Conservation (phyloP, 2,113 vertebrate genomes). For the Hyperopisus bebe region DNA sequence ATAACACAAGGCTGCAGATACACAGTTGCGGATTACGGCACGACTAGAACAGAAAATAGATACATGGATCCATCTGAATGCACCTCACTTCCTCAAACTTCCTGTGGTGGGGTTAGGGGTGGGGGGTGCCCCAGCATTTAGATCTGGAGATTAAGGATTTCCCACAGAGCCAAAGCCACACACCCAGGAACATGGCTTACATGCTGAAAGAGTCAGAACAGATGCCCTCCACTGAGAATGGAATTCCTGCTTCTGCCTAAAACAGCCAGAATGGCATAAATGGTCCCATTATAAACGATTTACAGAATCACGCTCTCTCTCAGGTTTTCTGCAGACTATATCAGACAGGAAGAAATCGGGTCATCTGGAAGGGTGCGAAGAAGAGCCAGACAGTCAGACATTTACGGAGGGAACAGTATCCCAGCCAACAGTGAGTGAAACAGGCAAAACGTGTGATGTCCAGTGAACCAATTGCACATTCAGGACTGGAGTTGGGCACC, state of each 20-base stretch:
- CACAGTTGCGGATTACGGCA: not conserved
- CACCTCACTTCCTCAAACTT: not conserved
- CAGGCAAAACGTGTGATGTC: not conserved
- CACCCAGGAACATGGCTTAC: not conserved
- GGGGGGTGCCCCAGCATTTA: not conserved
- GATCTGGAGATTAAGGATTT: not conserved
- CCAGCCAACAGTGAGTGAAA: not conserved
- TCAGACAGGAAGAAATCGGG: not conserved
- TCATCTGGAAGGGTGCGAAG: not conserved
- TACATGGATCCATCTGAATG: not conserved
- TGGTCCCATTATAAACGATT: not conserved
- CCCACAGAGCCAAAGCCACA: not conserved
- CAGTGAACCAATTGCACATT: not conserved
- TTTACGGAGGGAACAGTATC: not conserved
- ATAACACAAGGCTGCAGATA: not conserved
- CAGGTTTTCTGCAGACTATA: not conserved
- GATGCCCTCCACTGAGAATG: not conserved
- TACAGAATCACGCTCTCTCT: no score
- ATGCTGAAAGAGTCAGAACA: not conserved
- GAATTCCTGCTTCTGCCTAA: not conserved
- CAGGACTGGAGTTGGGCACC: no score
- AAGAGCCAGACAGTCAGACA: not conserved
- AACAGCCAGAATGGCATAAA: not conserved
- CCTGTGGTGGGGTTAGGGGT: not conserved
- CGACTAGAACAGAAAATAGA: not conserved